Conservation (phyloP, 2,888 invertebrate species). For the Xylota sylvarum region DNA sequence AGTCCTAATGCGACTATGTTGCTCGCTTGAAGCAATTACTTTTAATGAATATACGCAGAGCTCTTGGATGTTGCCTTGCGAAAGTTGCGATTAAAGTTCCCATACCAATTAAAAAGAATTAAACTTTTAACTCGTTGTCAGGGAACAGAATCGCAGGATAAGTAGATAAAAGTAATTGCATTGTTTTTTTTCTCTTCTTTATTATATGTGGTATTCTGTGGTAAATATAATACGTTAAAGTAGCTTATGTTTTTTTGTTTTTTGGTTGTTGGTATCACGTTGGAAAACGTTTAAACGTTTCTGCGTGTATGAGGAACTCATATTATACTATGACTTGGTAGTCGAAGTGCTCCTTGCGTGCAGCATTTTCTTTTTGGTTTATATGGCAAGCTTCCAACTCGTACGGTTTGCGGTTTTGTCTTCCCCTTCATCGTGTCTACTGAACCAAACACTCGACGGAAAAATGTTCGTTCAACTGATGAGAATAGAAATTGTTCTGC, state of each 20-base stretch:
- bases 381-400: no score
- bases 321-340: no score
- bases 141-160: not conserved
- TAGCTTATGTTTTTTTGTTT: not conserved
- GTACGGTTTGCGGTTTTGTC: no score
- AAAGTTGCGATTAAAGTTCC: not conserved
- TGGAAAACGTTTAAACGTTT: no score
- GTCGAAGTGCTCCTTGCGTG: no score
- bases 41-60: slow-evolving; percentile 8
- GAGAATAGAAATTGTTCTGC: no score
- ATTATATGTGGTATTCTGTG: not conserved
- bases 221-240: not conserved
- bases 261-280: no score
- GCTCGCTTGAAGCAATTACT: slow-evolving; percentile 22
- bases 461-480: no score
- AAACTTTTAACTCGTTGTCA: not conserved
- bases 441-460: no score
- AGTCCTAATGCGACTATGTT: slow-evolving; percentile 10
- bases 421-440: no score
- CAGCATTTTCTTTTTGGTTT: no score
- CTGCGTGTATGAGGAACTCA: no score
- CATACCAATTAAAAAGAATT: not conserved
- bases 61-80: not conserved
- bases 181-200: not conserved
- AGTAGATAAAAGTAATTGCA: not conserved